Conservation (phyloP, 35 echinoderm and acorn worm species). For the Amphiura filiformis region DNA sequence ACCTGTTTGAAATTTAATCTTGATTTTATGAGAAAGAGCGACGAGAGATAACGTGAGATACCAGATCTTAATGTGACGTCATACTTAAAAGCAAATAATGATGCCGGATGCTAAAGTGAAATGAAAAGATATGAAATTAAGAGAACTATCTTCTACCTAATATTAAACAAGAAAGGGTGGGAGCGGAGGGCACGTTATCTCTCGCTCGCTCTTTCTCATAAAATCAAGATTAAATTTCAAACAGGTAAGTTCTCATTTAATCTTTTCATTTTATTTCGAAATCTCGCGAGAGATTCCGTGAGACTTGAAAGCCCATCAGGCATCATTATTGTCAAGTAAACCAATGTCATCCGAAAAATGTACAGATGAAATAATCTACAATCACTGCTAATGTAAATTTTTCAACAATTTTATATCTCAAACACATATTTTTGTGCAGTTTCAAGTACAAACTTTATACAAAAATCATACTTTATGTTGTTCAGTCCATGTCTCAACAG, state of each 20-base stretch:
- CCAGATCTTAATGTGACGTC: not conserved
- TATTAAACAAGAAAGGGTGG: not conserved
- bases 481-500: no score
- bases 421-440: no score
- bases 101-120: not conserved
- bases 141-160: not conserved
- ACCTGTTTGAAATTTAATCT: slow-evolving; percentile 7
- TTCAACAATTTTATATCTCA: no score
- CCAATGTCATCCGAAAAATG: not conserved
- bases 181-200: not conserved
- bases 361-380: not conserved
- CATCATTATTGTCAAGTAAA: not conserved
- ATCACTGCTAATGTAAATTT: not conserved
- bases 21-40: not conserved
- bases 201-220: slow-evolving; percentile 8
- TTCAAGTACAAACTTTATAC: no score
- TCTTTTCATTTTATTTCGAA: slow-evolving; percentile 24
- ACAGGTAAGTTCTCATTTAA: slow-evolving; percentile 22
- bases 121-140: not conserved
- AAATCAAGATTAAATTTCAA: slow-evolving; percentile 26
- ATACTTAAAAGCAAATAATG: not conserved
- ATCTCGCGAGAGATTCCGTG: slow-evolving; percentile 28
- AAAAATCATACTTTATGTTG: no score
- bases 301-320: slow-evolving; percentile 7
- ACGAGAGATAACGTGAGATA: slow-evolving; percentile 4